Evolutionary conservation across 2,797 vertebrate genomes (phyloP).

Genomic region (Myripristis jacobus): DNA sequence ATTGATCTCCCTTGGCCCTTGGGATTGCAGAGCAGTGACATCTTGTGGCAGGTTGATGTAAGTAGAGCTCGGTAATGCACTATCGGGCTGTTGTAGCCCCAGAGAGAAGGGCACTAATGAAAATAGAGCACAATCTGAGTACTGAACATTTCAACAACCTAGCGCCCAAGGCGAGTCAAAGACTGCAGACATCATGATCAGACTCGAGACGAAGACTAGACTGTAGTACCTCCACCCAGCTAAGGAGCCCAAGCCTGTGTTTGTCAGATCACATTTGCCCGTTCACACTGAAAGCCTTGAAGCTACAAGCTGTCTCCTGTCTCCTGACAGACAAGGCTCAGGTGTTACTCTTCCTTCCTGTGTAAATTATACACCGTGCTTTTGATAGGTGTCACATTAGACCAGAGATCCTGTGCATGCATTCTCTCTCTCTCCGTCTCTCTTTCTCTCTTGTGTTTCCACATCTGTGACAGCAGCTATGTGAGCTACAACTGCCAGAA

Average conservation of each 20-base stretch:
- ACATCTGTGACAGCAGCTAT: conserved; percentile 11
- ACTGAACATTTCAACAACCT: no score
- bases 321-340: conserved; percentile 51
- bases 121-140: no score
- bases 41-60: conserved; percentile 11
- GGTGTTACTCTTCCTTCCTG: conserved; percentile 56
- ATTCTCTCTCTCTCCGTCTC: not conserved
- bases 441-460: conserved; percentile 6
- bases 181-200: not conserved
- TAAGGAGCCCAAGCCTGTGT: not conserved
- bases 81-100: not conserved
- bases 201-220: conserved; percentile 1
- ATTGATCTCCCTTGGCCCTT: not conserved
- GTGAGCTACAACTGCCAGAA: conserved; percentile 26
- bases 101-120: no score
- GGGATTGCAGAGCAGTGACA: not conserved
- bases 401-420: conserved; percentile 34
- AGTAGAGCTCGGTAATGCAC: not conserved
- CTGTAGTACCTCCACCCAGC: not conserved
- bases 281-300: conserved; percentile 33
- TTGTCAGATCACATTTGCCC: conserved; percentile 10
- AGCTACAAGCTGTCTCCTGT: conserved; percentile 50
- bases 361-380: conserved; percentile 54
- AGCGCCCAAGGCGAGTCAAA: no score
- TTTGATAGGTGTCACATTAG: conserved; percentile 53